Evolutionary conservation across 2,888 invertebrate species (phyloP).

Genomic region (Troilus luridus): DNA sequence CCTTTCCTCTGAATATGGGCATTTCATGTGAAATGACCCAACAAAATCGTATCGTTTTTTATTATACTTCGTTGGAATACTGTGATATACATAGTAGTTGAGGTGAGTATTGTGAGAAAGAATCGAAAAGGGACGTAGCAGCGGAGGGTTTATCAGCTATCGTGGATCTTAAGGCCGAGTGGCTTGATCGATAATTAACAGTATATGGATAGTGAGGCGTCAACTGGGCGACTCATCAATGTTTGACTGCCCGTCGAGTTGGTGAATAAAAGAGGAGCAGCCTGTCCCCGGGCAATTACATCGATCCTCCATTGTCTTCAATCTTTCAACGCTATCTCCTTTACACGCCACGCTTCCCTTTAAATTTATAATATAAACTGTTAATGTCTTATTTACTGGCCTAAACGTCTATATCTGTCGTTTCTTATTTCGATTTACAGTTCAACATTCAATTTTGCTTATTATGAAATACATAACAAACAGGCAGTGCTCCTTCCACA

Average conservation of each 20-base stretch:
- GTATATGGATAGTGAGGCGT: conserved; percentile 47
- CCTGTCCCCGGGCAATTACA: conserved; percentile 34
- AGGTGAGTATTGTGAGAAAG: neutral
- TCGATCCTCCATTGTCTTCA: neutral
- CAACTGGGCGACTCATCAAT: neutral
- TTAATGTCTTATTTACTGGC: conserved; percentile 45
- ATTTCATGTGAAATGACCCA: no score
- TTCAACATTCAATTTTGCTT: no score
- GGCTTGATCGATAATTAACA: conserved; percentile 43
- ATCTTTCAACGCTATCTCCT: conserved; percentile 13
- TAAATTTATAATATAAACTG: conserved; percentile 3
- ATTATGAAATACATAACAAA: no score
- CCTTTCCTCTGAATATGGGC: no score
- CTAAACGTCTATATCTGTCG: neutral
- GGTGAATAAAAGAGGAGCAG: neutral
- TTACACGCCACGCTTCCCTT: neutral
- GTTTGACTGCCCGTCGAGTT: neutral
- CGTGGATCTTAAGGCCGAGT: conserved; percentile 31
- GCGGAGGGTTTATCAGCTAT: neutral
- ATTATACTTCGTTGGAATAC: neutral
- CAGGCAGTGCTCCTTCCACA: no score
- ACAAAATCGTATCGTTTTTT: neutral
- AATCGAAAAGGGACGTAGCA: neutral
- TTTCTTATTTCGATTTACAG: no score
- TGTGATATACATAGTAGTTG: neutral